Conservation (phyloP, 1,140 invertebrate species). For the Aphis craccivora region DNA sequence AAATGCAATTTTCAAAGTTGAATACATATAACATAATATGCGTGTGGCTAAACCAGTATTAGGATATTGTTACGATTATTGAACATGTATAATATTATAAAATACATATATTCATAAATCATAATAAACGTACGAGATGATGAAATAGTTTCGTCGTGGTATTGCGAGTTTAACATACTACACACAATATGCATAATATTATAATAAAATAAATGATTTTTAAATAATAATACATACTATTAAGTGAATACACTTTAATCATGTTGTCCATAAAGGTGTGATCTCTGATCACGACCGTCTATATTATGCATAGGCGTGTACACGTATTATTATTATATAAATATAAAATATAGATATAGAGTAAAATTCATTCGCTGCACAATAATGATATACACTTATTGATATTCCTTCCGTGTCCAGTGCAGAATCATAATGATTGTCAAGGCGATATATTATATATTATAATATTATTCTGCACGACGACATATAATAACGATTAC, state of each 20-base stretch:
- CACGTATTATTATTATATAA: background rate
- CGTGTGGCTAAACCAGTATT: background rate
- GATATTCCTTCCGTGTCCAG: background rate
- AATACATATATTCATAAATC: background rate
- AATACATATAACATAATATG: no score
- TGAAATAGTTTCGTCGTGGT: background rate
- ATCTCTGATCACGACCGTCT: background rate
- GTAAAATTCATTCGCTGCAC: background rate
- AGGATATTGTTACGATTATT: background rate
- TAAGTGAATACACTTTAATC: background rate
- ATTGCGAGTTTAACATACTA: background rate
- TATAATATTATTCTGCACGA: background rate
- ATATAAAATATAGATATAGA: background rate
- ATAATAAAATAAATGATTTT: background rate
- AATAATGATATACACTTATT: background rate
- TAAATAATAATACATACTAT: background rate
- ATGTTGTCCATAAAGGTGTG: background rate
- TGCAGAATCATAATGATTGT: slow-evolving; percentile 12
- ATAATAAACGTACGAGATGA: background rate
- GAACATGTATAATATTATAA: background rate
- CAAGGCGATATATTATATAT: background rate
- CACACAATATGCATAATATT: background rate
- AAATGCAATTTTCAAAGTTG: background rate
- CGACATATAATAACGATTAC: background rate
- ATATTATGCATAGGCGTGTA: background rate